These are phyloP conservation scores for Saturnia pavonia DNA, from an alignment of 2,888 invertebrate species.

Conservation along the genomic window DNA sequence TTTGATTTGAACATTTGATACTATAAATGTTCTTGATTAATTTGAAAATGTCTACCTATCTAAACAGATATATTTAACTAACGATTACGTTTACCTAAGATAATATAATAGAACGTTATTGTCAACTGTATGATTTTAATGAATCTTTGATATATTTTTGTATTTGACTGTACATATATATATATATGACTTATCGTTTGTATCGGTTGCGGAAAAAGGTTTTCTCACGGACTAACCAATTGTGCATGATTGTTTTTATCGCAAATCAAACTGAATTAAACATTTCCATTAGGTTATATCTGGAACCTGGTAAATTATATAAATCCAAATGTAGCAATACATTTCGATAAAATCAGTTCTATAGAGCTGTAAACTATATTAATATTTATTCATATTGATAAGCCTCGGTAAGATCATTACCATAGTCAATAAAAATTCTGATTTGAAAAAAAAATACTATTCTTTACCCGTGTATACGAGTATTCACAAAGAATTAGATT, in stretches of 20 bases:
- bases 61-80: neutral
- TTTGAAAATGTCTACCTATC: too few species aligned
- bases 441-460: neutral
- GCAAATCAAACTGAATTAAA: neutral
- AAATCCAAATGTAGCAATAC: neutral
- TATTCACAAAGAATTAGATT: neutral
- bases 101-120: neutral
- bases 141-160: neutral
- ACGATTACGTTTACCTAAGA: neutral
- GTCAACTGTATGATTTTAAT: neutral
- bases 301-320: neutral
- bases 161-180: neutral
- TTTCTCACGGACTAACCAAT: slow-evolving; percentile 12
- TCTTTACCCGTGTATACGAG: neutral
- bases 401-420: neutral
- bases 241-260: neutral
- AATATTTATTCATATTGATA: neutral
- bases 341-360: neutral
- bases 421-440: neutral
- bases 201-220: slow-evolving; percentile 18
- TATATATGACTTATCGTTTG: neutral
- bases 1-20: too few species aligned
- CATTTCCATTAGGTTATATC: neutral
- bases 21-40: too few species aligned
- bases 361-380: neutral